Evolutionary conservation across 2,888 invertebrate species (phyloP).

Genomic region (Griposia aprilina): DNA sequence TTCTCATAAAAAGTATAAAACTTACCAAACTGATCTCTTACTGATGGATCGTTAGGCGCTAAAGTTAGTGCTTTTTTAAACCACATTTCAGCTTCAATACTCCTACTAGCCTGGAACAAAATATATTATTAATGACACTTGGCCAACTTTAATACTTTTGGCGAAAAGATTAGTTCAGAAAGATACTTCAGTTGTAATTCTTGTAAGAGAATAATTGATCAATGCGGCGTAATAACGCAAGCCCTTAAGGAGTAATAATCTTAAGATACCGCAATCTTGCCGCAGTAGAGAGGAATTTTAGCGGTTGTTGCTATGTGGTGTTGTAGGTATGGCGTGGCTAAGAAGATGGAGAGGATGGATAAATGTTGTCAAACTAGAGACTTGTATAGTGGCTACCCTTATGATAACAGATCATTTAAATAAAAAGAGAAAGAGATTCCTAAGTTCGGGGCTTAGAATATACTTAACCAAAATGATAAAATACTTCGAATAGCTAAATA

Average conservation of each 20-base stretch:
- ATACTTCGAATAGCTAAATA: not conserved
- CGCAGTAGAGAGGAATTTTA: conserved; percentile 50
- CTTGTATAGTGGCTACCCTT: not conserved
- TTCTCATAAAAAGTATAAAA: conserved; percentile 23
- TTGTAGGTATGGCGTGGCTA: not conserved
- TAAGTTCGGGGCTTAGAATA: not conserved
- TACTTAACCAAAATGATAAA: not conserved
- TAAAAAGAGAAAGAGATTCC: not conserved
- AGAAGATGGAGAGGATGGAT: not conserved
- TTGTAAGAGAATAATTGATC: conserved; percentile 59
- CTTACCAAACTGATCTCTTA: conserved; percentile 96
- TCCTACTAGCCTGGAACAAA: conserved; percentile 93
- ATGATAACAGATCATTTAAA: not conserved
- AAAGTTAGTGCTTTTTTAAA: conserved; percentile 95
- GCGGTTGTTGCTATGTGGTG: conserved; percentile 28
- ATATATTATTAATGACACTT: conserved; percentile 54
- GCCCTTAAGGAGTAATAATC: conserved; percentile 59
- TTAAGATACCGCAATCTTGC: conserved; percentile 55
- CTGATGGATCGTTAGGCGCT: conserved; percentile 95
- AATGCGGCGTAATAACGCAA: conserved; percentile 44
- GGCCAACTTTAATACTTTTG: conserved; percentile 45
- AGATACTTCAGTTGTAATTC: conserved; percentile 52
- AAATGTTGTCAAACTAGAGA: not conserved
- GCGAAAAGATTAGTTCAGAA: conserved; percentile 38
- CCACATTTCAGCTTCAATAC: conserved; percentile 96